phyloP scores from a whole-genome alignment of 2,888 invertebrate species.

The Oxystoma pomonae region DNA sequence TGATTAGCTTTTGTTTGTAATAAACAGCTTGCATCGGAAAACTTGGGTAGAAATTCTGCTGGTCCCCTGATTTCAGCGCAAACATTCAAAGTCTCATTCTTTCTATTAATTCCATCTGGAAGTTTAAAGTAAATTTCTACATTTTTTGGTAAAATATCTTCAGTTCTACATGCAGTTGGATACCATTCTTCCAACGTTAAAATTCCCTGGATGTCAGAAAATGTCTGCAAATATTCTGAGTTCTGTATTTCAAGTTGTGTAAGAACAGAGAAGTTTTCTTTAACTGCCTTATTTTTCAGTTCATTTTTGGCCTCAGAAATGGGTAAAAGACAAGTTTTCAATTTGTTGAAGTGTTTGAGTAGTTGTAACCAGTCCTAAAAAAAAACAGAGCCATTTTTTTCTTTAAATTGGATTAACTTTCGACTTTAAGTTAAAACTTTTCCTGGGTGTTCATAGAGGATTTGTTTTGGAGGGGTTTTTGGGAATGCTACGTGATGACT shows the following conservation, averaged over 20 bases:
- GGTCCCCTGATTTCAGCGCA: constrained; percentile 20
- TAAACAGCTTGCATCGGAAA: constrained; percentile 10
- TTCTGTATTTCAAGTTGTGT: constrained; percentile 13
- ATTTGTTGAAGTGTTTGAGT: constrained; percentile 19
- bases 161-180: constrained; percentile 13
- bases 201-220: constrained; percentile 11
- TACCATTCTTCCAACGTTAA: constrained; percentile 19
- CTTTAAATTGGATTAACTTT: too few relatives aligned
- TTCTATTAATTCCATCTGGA: not conserved
- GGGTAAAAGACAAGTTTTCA: constrained; percentile 16
- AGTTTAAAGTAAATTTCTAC: constrained; percentile 14
- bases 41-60: constrained; percentile 13
- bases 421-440: too few relatives aligned
- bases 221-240: constrained; percentile 3
- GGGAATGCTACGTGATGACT: too few relatives aligned
- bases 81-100: constrained; percentile 11
- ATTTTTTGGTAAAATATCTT: constrained; percentile 8
- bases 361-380: constrained; percentile 19
- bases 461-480: too few relatives aligned
- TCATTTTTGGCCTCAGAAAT: constrained; percentile 3
- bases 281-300: constrained; percentile 7
- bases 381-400: not conserved
- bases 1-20: constrained; percentile 1
- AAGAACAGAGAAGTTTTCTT: constrained; percentile 12
- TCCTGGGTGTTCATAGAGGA: too few relatives aligned